phyloP scores from a whole-genome alignment of 30 jellyfish, hydroid and myxozoan species.

The Phacellophora camtschatica region DNA sequence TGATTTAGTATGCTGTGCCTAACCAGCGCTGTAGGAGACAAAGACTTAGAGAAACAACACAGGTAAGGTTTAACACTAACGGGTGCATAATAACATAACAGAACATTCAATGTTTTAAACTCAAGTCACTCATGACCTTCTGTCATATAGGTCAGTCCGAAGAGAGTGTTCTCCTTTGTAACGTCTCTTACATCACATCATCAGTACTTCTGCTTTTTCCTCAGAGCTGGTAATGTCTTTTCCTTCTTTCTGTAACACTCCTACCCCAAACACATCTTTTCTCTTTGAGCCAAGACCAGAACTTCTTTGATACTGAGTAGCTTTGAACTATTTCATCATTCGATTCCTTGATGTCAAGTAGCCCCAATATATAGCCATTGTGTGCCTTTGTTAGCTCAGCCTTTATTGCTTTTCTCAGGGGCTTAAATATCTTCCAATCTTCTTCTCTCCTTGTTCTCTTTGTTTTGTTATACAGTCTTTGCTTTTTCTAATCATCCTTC shows the following conservation, averaged over 20 bases:
- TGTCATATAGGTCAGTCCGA: too few relatives aligned
- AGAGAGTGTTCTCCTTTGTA: too few relatives aligned
- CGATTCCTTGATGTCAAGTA: constrained; percentile 42
- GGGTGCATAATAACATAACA: too few relatives aligned
- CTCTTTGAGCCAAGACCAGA: constrained; percentile 32
- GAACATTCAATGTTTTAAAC: too few relatives aligned
- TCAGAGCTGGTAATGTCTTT: constrained; percentile 28
- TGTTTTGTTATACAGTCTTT: constrained; percentile 53
- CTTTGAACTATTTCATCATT: constrained; percentile 27
- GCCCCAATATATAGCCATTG: constrained; percentile 59
- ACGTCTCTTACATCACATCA: too few relatives aligned
- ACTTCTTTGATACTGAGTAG: constrained; percentile 54
- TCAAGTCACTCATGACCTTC: too few relatives aligned
- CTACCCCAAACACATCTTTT: constrained; percentile 26
- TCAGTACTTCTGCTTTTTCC: constrained; percentile 32
- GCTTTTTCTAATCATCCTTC: constrained; percentile 44
- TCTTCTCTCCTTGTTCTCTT: constrained; percentile 51
- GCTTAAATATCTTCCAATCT: constrained; percentile 43
- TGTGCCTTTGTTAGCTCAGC: constrained; percentile 50
- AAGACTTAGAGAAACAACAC: too few relatives aligned
- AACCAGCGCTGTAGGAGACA: too few relatives aligned
- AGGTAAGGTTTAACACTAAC: too few relatives aligned
- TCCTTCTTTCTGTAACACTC: constrained; percentile 33
- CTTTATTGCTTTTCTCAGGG: constrained; percentile 49
- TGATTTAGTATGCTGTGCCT: too few relatives aligned